These are phyloP conservation scores for Centruroides sculpturatus DNA, from an alignment of 1,140 invertebrate genomes.

Conservation along the genomic window DNA sequence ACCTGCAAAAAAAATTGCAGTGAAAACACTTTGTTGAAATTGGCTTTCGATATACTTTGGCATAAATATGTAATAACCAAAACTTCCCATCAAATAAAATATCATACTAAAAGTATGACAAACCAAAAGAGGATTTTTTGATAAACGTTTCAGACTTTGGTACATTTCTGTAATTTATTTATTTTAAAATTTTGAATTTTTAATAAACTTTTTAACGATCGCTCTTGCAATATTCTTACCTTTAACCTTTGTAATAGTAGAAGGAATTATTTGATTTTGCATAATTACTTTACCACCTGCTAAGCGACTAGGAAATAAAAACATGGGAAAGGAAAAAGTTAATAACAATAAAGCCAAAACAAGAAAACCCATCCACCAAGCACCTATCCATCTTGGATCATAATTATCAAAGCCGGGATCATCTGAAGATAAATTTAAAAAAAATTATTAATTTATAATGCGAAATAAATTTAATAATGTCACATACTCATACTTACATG, in stretches of 20 bases:
- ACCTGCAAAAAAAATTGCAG: constrained; percentile 34
- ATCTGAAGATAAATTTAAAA: constrained; percentile 4
- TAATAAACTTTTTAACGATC: no score
- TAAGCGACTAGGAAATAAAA: constrained; percentile 18
- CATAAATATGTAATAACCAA: constrained; percentile 57
- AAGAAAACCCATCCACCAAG: constrained; percentile 40
- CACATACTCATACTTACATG: constrained; percentile 2
- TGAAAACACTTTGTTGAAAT: constrained; percentile 52
- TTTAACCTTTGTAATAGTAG: no score
- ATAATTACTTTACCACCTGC: neutral
- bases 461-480: neutral
- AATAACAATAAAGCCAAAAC: constrained; percentile 17
- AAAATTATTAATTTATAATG: no score
- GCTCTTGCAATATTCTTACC: no score
- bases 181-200: no score
- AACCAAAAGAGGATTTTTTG: constrained; percentile 49
- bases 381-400: constrained; percentile 33
- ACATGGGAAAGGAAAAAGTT: constrained; percentile 17
- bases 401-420: constrained; percentile 21
- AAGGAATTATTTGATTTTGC: no score
- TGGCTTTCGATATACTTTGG: constrained; percentile 62
- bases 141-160: constrained; percentile 42
- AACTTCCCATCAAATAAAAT: constrained; percentile 54
- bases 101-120: constrained; percentile 49
- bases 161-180: constrained; percentile 18